These are phyloP conservation scores for Asteroscopus sphinx DNA, from an alignment of 2,888 invertebrate genomes.

Conservation along the genomic window DNA sequence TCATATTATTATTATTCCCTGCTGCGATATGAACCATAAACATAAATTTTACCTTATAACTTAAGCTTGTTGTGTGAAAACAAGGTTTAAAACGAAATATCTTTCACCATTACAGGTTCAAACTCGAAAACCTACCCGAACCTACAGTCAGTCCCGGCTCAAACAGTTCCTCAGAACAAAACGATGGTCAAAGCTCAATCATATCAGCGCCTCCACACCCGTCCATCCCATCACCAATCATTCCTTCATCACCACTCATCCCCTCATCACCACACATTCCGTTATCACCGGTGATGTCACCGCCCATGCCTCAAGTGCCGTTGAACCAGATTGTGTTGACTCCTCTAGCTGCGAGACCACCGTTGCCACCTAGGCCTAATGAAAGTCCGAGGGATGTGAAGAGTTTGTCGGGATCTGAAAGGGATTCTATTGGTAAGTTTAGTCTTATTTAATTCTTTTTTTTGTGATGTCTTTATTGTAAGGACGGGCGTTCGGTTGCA, in stretches of 20 bases:
- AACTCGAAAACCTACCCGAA: conserved; percentile 79
- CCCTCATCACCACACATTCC: conserved; percentile 49
- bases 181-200: conserved; percentile 84
- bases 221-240: conserved; percentile 58
- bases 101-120: conserved; percentile 70
- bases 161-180: conserved; percentile 86
- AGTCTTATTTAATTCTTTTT: not conserved
- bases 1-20: no score
- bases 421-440: conserved; percentile 76
- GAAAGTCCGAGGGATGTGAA: conserved; percentile 79
- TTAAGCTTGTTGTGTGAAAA: no score
- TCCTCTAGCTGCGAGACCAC: conserved; percentile 75
- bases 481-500: no score
- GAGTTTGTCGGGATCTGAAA: conserved; percentile 72
- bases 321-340: conserved; percentile 69
- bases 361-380: conserved; percentile 75
- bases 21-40: no score
- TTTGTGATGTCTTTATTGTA: not conserved
- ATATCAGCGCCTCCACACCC: conserved; percentile 74
- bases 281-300: conserved; percentile 42
- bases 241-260: conserved; percentile 47
- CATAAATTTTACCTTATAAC: no score
- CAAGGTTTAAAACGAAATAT: not conserved
- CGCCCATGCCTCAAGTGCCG: conserved; percentile 26
- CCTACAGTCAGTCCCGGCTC: conserved; percentile 86